Conservation (phyloP, 2,888 invertebrate species). For the Caenorhabditis wallacei region DNA sequence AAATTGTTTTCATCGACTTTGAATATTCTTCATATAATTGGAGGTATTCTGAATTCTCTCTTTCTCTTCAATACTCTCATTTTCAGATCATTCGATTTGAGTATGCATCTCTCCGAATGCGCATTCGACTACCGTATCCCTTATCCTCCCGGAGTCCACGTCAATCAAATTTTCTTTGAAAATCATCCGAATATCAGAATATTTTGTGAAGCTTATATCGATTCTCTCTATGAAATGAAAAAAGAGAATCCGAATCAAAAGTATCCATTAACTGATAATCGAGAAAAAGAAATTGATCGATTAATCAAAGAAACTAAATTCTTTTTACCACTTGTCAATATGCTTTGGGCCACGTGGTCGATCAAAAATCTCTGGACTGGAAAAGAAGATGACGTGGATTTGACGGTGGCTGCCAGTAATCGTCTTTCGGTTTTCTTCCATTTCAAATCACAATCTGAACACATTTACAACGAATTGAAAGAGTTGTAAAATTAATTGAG, state of each 20-base stretch:
- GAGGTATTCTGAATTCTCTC: slow-evolving; percentile 35
- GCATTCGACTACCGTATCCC: slow-evolving; percentile 46
- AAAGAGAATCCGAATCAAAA: slow-evolving; percentile 4
- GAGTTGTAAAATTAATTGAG: too few species aligned
- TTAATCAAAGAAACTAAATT: slow-evolving; percentile 37
- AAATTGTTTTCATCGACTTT: slow-evolving; percentile 47
- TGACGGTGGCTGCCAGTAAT: slow-evolving; percentile 37
- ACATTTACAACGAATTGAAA: slow-evolving; percentile 38
- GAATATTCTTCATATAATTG: slow-evolving; percentile 50
- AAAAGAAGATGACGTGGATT: slow-evolving; percentile 37
- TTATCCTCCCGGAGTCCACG: slow-evolving; percentile 27
- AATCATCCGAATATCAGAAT: slow-evolving; percentile 38
- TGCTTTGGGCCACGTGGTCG: slow-evolving; percentile 44
- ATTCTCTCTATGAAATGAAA: slow-evolving; percentile 12
- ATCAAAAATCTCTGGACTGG: slow-evolving; percentile 26
- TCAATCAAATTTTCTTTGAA: slow-evolving; percentile 40
- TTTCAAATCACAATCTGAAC: slow-evolving; percentile 29
- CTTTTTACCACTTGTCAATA: slow-evolving; percentile 39
- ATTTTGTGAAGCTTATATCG: slow-evolving; percentile 32
- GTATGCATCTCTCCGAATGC: slow-evolving; percentile 51
- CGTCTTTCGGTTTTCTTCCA: slow-evolving; percentile 45
- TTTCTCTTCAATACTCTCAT: too few species aligned
- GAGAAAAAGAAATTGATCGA: neutral
- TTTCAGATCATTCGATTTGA: slow-evolving; percentile 41
- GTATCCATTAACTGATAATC: slow-evolving; percentile 7